Evolutionary conservation across 30 jellyfish, hydroid and myxozoan species (phyloP).

Genomic region (Aurelia sp.): DNA sequence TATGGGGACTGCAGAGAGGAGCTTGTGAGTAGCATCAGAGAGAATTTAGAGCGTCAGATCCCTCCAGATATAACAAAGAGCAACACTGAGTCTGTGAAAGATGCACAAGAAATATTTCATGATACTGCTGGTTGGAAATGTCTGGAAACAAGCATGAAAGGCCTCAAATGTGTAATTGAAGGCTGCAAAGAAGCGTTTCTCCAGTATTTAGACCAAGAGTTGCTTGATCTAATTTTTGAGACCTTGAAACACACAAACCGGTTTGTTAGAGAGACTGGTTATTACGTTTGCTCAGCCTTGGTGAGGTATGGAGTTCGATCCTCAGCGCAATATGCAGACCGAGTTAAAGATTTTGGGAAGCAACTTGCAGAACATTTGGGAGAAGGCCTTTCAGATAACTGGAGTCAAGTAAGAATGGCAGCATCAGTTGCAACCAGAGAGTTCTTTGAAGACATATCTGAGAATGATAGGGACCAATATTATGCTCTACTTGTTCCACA

Average conservation of each 20-base stretch:
- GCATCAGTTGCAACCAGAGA: conserved; percentile 99
- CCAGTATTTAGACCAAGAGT: conserved; percentile 62
- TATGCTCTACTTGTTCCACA: conserved; percentile 86
- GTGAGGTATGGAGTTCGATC: conserved; percentile 87
- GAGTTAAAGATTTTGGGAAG: conserved; percentile 76
- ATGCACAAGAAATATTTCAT: conserved; percentile 91
- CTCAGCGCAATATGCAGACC: conserved; percentile 47
- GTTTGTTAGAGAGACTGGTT: conserved; percentile 97
- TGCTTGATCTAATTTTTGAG: conserved; percentile 86
- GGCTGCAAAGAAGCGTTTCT: conserved; percentile 89
- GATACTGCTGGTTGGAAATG: conserved; percentile 99
- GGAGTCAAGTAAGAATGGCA: conserved; percentile 99
- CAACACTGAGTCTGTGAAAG: conserved; percentile 36
- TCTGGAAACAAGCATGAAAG: conserved; percentile 98
- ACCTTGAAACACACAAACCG: conserved; percentile 91
- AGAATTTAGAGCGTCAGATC: conserved; percentile 83
- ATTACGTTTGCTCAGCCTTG: conserved; percentile 94
- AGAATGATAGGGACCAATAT: conserved; percentile 66
- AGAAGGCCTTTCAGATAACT: conserved; percentile 93
- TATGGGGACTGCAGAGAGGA: conserved; percentile 69
- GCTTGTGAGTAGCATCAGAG: conserved; percentile 77
- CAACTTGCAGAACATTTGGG: conserved; percentile 80
- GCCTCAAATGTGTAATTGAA: conserved; percentile 87
- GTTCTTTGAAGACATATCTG: conserved; percentile 82
- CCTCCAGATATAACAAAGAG: conserved; percentile 56